Percentiles rank a stretch among this genome's conserved stretches.
phyloP scores from a whole-genome alignment of 1,140 invertebrate genomes.

The Hyles vespertilio region DNA sequence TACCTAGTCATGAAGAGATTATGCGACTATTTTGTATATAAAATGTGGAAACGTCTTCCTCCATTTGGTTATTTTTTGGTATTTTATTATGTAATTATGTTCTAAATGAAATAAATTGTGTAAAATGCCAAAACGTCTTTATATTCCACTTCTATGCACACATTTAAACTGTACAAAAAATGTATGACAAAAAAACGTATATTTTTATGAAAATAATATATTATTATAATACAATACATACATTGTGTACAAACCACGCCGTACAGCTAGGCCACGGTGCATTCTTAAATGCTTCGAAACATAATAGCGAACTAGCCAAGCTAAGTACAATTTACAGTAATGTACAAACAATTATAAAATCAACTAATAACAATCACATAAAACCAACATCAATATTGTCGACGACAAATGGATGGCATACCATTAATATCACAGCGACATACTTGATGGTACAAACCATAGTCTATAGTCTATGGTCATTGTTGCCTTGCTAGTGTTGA shows the following conservation, averaged over 20 bases:
- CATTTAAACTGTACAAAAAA: not conserved
- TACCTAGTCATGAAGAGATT: constrained; percentile 62
- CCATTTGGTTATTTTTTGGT: constrained; percentile 33
- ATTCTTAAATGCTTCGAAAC: constrained; percentile 47
- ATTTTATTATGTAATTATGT: constrained; percentile 55
- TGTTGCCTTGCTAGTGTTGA: too few species aligned
- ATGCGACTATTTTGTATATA: constrained; percentile 64
- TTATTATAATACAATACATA: constrained; percentile 48
- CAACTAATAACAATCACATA: not conserved
- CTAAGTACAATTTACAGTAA: constrained; percentile 38
- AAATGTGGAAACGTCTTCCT: constrained; percentile 38
- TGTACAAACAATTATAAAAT: constrained; percentile 11
- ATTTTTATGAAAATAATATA: constrained; percentile 57
- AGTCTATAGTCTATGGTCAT: too few species aligned
- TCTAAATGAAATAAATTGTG: constrained; percentile 56
- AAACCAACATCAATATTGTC: constrained; percentile 31
- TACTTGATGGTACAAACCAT: constrained; percentile 14
- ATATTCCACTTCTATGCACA: not conserved
- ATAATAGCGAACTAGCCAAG: constrained; percentile 41
- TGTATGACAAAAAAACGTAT: too few species aligned
- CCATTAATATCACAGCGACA: constrained; percentile 52
- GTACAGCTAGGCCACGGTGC: constrained; percentile 33
- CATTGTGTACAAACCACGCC: constrained; percentile 46
- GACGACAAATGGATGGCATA: constrained; percentile 24
- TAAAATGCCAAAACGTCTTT: constrained; percentile 22